Conservation (phyloP, 2,797 vertebrate genomes). For the Syndactyla subalaris region DNA sequence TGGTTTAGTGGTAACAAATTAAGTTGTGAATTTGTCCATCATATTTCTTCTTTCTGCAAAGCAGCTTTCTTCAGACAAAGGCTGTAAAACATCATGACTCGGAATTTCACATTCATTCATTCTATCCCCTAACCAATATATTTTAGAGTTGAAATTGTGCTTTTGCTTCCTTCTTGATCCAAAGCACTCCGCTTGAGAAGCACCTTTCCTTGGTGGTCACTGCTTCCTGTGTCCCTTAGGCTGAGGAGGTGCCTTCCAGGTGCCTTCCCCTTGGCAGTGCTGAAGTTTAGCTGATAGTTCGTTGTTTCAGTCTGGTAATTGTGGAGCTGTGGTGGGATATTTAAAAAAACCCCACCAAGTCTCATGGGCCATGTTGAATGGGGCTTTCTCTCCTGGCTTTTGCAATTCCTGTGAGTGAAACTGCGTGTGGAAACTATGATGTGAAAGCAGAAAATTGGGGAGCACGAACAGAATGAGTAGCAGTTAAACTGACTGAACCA, state of each 20-base stretch:
- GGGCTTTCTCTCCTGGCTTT: background rate
- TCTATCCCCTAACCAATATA: background rate
- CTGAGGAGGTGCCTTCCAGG: background rate
- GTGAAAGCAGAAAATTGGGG: background rate
- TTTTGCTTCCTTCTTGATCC: background rate
- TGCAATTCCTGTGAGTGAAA: background rate
- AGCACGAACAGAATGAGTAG: background rate
- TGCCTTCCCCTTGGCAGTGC: background rate
- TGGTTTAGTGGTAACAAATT: background rate
- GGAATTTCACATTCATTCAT: background rate
- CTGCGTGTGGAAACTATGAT: rapidly evolving
- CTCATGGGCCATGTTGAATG: rapidly evolving
- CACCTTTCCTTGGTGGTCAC: background rate
- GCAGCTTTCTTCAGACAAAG: background rate
- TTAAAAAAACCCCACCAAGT: background rate
- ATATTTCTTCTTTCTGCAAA: background rate
- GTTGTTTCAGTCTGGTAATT: rapidly evolving
- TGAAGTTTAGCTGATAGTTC: background rate
- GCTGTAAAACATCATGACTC: background rate
- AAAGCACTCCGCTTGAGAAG: background rate
- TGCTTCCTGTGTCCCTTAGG: background rate
- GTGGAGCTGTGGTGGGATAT: background rate
- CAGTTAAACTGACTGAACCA: background rate
- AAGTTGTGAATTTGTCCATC: background rate
- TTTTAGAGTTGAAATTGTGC: background rate